A percentile compares a stretch with the other conserved stretches of the same genome.
Conservation (phyloP, 2,797 vertebrate species). For the Lacerta bilineata region DNA sequence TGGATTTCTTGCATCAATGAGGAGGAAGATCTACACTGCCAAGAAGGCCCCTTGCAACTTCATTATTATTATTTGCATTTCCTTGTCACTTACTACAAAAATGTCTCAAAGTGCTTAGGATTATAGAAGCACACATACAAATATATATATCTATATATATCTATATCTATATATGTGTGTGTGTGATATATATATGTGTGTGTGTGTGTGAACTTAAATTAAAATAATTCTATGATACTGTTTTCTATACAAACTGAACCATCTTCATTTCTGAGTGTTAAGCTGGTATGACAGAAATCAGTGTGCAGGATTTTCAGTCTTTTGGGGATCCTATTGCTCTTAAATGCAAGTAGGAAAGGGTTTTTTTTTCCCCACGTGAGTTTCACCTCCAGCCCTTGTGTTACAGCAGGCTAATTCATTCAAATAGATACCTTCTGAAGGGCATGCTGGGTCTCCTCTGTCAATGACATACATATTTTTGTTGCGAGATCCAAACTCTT, state of each 20-base stretch:
- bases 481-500: slow-evolving; percentile 75
- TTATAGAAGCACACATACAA: too few species aligned
- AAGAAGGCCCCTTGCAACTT: too few species aligned
- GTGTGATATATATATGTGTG: too few species aligned
- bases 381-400: neutral
- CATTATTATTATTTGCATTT: too few species aligned
- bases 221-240: neutral
- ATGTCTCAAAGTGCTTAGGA: too few species aligned
- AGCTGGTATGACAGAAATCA: neutral
- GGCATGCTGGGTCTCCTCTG: slow-evolving; percentile 75
- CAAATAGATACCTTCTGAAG: slow-evolving; percentile 83
- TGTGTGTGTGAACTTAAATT: too few species aligned
- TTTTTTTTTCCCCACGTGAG: neutral
- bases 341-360: neutral
- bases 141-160: too few species aligned
- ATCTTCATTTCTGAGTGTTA: neutral
- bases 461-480: slow-evolving; percentile 82
- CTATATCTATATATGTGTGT: too few species aligned
- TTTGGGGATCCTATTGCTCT: neutral
- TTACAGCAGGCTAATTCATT: neutral
- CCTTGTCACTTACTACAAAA: too few species aligned
- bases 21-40: too few species aligned
- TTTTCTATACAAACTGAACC: neutral
- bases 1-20: too few species aligned
- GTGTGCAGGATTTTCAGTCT: neutral